Evolutionary conservation across 2,113 vertebrate species (phyloP).

Genomic region (Montifringilla adamsi): DNA sequence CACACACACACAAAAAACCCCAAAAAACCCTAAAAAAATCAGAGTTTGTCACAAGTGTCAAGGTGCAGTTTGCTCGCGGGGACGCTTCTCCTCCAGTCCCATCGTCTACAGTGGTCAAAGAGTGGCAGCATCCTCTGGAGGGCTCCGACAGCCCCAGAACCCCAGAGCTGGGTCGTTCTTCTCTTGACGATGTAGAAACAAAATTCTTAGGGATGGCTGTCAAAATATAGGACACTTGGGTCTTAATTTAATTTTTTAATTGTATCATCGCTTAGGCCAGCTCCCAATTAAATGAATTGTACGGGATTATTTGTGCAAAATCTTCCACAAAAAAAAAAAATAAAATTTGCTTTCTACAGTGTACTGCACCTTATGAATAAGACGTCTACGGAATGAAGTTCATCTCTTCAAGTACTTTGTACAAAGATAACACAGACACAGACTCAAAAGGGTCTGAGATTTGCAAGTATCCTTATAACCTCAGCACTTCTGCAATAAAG

Average conservation of each 20-base stretch:
- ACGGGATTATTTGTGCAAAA: slow-evolving; percentile 63
- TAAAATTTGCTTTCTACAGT: slow-evolving; percentile 54
- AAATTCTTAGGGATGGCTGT: slow-evolving; percentile 34
- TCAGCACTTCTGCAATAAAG: slow-evolving; percentile 76
- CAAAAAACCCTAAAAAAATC: background rate
- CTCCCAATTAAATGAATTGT: slow-evolving; percentile 56
- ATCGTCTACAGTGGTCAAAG: slow-evolving; percentile 51
- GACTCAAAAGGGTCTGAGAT: slow-evolving; percentile 76
- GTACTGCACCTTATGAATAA: slow-evolving; percentile 68
- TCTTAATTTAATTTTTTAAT: slow-evolving; percentile 54
- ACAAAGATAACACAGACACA: slow-evolving; percentile 77
- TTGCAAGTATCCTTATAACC: slow-evolving; percentile 67
- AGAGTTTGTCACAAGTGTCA: slow-evolving; percentile 55
- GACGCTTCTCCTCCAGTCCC: slow-evolving; percentile 18
- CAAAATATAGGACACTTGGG: slow-evolving; percentile 37
- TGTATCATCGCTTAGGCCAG: slow-evolving; percentile 12
- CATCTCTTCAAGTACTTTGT: slow-evolving; percentile 87
- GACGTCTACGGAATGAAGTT: slow-evolving; percentile 74
- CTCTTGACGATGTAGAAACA: slow-evolving; percentile 17
- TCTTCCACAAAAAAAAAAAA: slow-evolving; percentile 22
- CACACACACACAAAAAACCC: background rate
- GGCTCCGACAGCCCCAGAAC: background rate
- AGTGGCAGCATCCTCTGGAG: slow-evolving; percentile 12
- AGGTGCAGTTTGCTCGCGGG: slow-evolving; percentile 56
- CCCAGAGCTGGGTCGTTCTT: background rate